Evolutionary conservation across 2,888 invertebrate species (phyloP).

Genomic region (Hofmannophila pseudospretella): DNA sequence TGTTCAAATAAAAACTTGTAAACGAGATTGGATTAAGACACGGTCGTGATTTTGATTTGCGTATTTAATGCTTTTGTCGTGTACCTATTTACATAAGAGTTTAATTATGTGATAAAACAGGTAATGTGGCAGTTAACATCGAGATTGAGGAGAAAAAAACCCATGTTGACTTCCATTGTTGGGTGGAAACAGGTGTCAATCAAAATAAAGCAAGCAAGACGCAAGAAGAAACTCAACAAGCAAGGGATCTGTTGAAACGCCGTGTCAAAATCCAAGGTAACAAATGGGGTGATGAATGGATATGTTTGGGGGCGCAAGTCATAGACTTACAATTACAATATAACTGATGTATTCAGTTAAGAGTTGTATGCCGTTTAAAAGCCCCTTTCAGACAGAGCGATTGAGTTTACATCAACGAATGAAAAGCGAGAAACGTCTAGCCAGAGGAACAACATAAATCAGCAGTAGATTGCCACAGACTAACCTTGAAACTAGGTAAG

Average conservation of each 20-base stretch:
- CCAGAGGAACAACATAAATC: too few species aligned
- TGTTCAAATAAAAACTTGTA: constrained; percentile 31
- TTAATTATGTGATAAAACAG: constrained; percentile 1
- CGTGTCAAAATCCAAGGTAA: constrained; percentile 1
- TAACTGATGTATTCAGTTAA: too few species aligned
- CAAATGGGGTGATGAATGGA: background rate
- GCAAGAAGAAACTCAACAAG: background rate
- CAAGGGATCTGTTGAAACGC: background rate
- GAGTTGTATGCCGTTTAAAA: too few species aligned
- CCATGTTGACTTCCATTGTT: background rate
- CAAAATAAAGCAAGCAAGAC: background rate
- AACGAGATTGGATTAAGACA: constrained; percentile 18
- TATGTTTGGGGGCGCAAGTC: background rate
- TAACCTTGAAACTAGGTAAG: too few species aligned
- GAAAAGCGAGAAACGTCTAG: too few species aligned
- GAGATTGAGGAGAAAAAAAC: background rate
- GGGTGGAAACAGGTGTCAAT: background rate
- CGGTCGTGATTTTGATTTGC: constrained; percentile 4
- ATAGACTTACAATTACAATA: too few species aligned
- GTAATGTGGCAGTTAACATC: background rate
- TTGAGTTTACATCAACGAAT: too few species aligned
- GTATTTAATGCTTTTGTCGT: background rate
- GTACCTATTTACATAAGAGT: background rate
- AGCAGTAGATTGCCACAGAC: too few species aligned
- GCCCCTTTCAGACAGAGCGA: too few species aligned